phyloP scores from a whole-genome alignment of 2,888 invertebrate genomes.

The Aleiodes alternator region DNA sequence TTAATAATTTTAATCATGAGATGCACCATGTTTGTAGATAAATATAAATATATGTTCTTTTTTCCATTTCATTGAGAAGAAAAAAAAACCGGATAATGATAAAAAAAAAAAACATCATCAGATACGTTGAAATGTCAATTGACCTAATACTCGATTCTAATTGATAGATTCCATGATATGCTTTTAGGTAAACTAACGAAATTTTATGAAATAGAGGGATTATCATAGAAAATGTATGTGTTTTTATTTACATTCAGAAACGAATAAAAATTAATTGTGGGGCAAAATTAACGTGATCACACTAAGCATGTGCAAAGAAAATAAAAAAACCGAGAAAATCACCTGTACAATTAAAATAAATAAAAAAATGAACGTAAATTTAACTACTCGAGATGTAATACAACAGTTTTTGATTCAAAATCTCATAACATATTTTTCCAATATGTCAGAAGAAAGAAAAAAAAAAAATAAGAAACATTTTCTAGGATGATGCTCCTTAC shows the following conservation, averaged over 20 bases:
- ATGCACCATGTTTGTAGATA: conserved; percentile 45
- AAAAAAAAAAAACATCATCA: conserved; percentile 6
- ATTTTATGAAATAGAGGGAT: conserved; percentile 43
- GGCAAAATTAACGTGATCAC: conserved; percentile 20
- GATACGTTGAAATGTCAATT: conserved; percentile 39
- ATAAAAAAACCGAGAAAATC: not conserved
- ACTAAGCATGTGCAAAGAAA: not conserved
- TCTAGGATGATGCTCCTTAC: conserved; percentile 61
- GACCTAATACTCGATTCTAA: conserved; percentile 36
- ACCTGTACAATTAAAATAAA: conserved; percentile 3
- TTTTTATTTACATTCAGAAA: conserved; percentile 10
- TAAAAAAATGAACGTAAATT: conserved; percentile 1
- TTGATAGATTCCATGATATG: conserved; percentile 35
- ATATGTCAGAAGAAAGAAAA: not conserved
- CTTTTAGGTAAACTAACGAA: conserved; percentile 36
- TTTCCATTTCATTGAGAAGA: not conserved
- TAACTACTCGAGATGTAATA: not conserved
- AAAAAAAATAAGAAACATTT: conserved; percentile 59
- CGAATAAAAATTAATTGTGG: conserved; percentile 10
- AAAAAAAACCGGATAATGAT: not conserved
- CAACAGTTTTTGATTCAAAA: no score
- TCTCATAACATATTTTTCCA: not conserved
- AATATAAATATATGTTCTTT: conserved; percentile 29
- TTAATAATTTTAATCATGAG: conserved; percentile 34
- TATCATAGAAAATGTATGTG: conserved; percentile 49